Conservation (phyloP, 1,140 invertebrate genomes). For the Caenorhabditis remanei region DNA sequence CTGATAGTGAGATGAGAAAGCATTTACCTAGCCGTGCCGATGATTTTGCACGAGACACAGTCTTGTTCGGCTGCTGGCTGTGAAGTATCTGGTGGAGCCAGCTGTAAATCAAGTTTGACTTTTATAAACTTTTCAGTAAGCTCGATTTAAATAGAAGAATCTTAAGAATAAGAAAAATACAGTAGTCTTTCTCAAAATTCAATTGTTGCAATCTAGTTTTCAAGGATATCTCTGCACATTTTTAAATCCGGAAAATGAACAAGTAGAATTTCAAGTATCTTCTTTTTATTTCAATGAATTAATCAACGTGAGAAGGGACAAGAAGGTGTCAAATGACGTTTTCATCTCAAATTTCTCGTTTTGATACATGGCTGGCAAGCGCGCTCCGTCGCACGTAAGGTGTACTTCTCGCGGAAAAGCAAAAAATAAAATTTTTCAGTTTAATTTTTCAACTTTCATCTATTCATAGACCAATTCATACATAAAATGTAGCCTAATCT, state of each 20-base stretch:
- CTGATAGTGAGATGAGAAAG: not conserved
- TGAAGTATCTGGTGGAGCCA: not conserved
- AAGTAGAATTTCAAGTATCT: not conserved
- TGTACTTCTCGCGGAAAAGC: constrained; percentile 34
- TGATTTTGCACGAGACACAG: constrained; percentile 43
- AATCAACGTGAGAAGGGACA: too few relatives aligned
- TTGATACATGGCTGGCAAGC: not conserved
- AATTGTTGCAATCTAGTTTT: not conserved
- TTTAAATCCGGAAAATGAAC: not conserved
- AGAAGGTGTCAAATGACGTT: not conserved
- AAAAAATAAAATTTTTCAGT: not conserved
- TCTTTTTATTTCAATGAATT: too few relatives aligned
- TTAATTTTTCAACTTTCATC: too few relatives aligned
- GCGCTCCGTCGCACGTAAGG: not conserved
- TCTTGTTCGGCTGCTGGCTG: constrained; percentile 20
- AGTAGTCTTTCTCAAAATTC: not conserved
- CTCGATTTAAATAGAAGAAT: not conserved
- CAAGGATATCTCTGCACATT: not conserved
- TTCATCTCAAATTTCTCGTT: not conserved
- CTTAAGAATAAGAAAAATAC: not conserved
- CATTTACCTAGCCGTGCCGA: constrained; percentile 24
- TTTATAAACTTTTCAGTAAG: not conserved
- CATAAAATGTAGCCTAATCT: too few relatives aligned
- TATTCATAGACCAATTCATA: too few relatives aligned
- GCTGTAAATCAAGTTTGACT: not conserved